Evolutionary conservation across 1,140 invertebrate species (phyloP), one percentile per base, ranked within the genome.

Genomic region (Thaumetopoea pityocampa): DNA sequence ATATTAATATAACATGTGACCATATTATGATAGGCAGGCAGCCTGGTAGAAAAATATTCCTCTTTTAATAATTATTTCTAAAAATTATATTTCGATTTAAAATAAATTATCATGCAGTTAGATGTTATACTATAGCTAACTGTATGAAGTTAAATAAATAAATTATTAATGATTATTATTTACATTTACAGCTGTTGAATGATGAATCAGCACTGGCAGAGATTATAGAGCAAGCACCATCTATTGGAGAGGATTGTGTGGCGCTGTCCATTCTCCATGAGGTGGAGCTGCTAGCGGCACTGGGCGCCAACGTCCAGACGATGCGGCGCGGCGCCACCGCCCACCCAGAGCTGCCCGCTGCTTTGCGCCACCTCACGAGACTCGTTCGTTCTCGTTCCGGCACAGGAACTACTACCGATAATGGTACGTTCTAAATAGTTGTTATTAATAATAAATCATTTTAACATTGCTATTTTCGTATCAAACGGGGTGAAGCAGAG

Each of bases 211-310:
- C 66, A n/a, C 76, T 84, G 66, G 45, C 54, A 8, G 80, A 82
- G 24, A 80, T 84, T 32, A 58, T 77, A 27, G 76, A 78, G 9
- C 63, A 74, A 32, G 63, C 66, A 1, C 80, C 78, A 5, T 72
- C 69, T 1, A 45, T 84, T 3, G 58, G 47, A 4, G 78, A 80
- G 10, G 77, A 82, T 33, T 84, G 76, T 36, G 73, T 72, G 10
- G 62, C 69, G 2, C 38, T 80, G 1, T 84, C 80, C 1, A 79
- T 84, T 9, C 42, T 84, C 0, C 77, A 82, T 35, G 80, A 84
- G 42, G 76, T 84, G 3, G 80, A 84, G 11, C 42, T 84, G 4
- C 40, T 84, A 1, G 80, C 80, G 1, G 78, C 80, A 0, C 30
- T 84, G 8, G 80, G 76, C 4, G 73, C 76, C 3, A 82, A 74